Evolutionary conservation across 2,113 vertebrate species (phyloP), one percentile per base, ranked within the genome.

Genomic region (Egretta garzetta): DNA sequence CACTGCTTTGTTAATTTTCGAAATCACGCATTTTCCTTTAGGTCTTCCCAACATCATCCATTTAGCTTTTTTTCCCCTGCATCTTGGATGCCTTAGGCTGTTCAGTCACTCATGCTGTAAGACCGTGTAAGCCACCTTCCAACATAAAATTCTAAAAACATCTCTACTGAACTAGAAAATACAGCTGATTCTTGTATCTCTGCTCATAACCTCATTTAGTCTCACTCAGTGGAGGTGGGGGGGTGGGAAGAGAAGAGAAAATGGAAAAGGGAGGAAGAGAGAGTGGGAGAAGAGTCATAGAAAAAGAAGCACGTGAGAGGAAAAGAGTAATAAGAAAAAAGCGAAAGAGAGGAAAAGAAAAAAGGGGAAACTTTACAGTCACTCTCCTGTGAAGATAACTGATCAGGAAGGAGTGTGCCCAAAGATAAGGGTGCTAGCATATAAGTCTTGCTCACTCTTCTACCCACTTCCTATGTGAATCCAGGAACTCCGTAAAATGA

Each of bases 141-240:
- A 81, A 59, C 24, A 70, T 35, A 67, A 86, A 87, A 90, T 76
- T 86, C 77, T 56, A 49, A 87, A 85, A 94, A 30, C 18, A 81
- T 41, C 80, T 86, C 80, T 50, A 91, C 6, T 92, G 91, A 87
- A 72, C 60, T 56, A 84, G 89, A 96, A 96, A 95, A 95, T 21
- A 32, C 10, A 92, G 73, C 26, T 41, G 53, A 86, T 84, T 88
- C 75, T 52, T 71, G 41, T 72, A 88, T 86, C 39, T 81, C 82
- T 86, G 76, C 82, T 77, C 50, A 2, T 49, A 70, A 27, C 43
- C n/a, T 66, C 79, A 80, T 72, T 96, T 68, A 79, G 35, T 62
- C 9, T 73, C 28, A 73, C 22, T 79, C 52, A 37, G 35, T 21
- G 18, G 60, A 43, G 41, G 41, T 14, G 41, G 39, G 41, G 13